Evolutionary conservation across 2,888 invertebrate species (phyloP), one percentile per base, ranked within the genome.

Genomic region (Druceiella hillmani): DNA sequence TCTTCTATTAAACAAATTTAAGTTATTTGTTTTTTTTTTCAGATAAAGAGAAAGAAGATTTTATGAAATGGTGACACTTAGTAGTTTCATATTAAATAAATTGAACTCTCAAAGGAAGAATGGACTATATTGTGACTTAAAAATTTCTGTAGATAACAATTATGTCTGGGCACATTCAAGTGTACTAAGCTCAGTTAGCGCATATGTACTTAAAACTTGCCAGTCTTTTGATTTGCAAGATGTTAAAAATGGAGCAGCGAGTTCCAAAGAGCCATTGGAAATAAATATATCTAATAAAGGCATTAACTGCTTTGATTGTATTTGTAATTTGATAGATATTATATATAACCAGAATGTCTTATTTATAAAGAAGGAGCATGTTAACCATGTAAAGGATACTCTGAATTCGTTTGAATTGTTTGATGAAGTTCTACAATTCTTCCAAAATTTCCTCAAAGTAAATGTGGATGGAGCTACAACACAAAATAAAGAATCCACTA

Each of bases 111-210:
- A 4, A 10, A 27, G 27, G 12, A 27, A 27, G 4, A 15, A 27
- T 7, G 9, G 3, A 3, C 13, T 7, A 5, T 3, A n/a, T 4
- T 27, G 27, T 9, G 15, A 27, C 27, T 3, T 27, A 3, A 6
- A 27, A 27, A 5, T 27, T 5, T 14, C 15, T 27, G 12, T 6
- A 4, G 22, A 33, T 9, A 31, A 31, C 6, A 3, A 12, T 4
- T 16, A n/a, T 3, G n/a, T 33, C n/a, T 33, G 9, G n/a, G 33
- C 20, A 4, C 33, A 33, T 14, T 33, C 33, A 3, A 7, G 17
- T 6, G 5, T 33, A 4, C 9, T 33, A 11, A 10, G 33, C 3
- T 12, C 33, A 6, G 17, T 33, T 11, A 33, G 33, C 17, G 3
- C 20, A 9, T 22, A 20, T 4, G 22, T 33, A 3, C 27, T 13